These are phyloP conservation scores for Ramphastos sulfuratus DNA, from an alignment of 2,113 vertebrate genomes.

Conservation along the genomic window DNA sequence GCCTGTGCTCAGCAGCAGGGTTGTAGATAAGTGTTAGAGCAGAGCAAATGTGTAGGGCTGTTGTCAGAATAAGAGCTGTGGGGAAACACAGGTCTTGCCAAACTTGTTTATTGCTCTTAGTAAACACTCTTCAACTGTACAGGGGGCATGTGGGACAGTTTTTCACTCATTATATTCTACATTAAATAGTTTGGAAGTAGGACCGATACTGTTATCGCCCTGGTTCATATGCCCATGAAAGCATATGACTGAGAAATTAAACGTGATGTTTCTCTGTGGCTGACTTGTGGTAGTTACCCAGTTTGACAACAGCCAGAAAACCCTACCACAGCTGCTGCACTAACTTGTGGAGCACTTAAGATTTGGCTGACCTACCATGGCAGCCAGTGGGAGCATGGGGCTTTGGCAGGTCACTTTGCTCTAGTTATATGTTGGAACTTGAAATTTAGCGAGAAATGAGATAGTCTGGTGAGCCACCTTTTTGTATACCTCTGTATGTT, in stretches of 20 bases:
- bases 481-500: constrained; percentile 32
- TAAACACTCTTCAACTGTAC: neutral
- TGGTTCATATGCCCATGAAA: neutral
- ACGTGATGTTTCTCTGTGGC: neutral
- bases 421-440: constrained; percentile 31
- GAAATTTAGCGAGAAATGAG: constrained; percentile 42
- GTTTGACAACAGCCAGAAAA: neutral
- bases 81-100: neutral
- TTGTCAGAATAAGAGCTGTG: neutral
- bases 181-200: neutral
- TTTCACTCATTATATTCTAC: rapidly evolving
- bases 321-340: neutral
- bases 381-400: neutral
- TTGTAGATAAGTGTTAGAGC: too few species aligned
- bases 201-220: rapidly evolving
- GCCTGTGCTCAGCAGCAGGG: neutral
- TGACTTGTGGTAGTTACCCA: neutral
- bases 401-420: neutral
- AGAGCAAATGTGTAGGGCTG: neutral
- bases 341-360: neutral
- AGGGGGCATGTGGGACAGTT: neutral
- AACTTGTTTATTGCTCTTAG: rapidly evolving
- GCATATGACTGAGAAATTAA: neutral
- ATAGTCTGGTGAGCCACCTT: constrained; percentile 10
- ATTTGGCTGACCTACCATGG: neutral